Percentiles rank a stretch among this genome's conserved stretches.
phyloP scores from a whole-genome alignment of 2,113 vertebrate genomes.

The Zosterops japonicus region DNA sequence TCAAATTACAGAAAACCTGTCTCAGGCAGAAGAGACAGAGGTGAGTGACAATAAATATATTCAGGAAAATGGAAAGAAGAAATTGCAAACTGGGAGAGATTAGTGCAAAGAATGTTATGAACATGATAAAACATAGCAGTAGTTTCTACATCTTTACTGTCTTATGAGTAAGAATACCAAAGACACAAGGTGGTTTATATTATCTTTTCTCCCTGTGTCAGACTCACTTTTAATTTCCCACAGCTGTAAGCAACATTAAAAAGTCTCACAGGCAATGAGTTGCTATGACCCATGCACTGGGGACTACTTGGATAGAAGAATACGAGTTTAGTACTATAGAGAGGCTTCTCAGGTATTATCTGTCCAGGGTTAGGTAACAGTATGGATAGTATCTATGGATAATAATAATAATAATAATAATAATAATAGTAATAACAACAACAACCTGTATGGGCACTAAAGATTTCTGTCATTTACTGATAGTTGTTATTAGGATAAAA shows the following conservation, averaged over 20 bases:
- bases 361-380: background rate
- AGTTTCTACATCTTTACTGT: background rate
- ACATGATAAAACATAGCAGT: background rate
- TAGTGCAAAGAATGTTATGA: background rate
- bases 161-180: background rate
- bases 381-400: background rate
- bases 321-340: background rate
- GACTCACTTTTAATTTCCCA: background rate
- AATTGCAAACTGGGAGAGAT: background rate
- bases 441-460: background rate
- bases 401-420: background rate
- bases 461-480: background rate
- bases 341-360: background rate
- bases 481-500: conserved; percentile 19
- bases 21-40: background rate
- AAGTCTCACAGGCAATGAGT: background rate
- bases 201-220: background rate
- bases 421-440: background rate
- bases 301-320: background rate
- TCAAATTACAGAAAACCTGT: background rate
- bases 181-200: background rate
- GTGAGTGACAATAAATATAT: background rate
- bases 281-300: background rate
- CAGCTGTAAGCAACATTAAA: background rate
- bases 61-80: background rate